A percentile compares a stretch with the other conserved stretches of the same genome.
phyloP scores from a whole-genome alignment of 2,888 invertebrate species.

The Dexiosoma caninum region DNA sequence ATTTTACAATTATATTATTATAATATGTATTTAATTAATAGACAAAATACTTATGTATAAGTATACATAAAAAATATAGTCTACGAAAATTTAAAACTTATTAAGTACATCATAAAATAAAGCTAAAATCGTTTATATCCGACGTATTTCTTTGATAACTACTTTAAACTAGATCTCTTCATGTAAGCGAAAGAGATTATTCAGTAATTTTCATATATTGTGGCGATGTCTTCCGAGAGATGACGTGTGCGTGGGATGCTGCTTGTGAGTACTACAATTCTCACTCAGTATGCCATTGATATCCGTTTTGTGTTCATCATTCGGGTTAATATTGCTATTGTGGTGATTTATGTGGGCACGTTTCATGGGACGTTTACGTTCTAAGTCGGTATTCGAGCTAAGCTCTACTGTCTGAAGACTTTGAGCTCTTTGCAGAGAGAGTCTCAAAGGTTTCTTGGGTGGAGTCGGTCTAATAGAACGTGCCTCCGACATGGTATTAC shows the following conservation, averaged over 20 bases:
- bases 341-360: conserved; percentile 73
- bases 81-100: background rate
- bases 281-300: conserved; percentile 71
- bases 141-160: conserved; percentile 16
- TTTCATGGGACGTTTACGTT: conserved; percentile 76
- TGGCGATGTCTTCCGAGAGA: conserved; percentile 76
- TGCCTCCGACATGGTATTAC: conserved; percentile 82
- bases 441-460: conserved; percentile 89
- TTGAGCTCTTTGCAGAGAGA: conserved; percentile 89
- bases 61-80: background rate
- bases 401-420: conserved; percentile 86
- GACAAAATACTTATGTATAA: background rate
- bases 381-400: conserved; percentile 70
- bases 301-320: conserved; percentile 56
- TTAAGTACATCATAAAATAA: conserved; percentile 11
- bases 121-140: conserved; percentile 29
- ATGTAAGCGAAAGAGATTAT: conserved; percentile 66
- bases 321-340: conserved; percentile 66
- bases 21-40: background rate
- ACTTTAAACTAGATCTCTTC: conserved; percentile 60
- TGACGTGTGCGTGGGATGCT: conserved; percentile 72
- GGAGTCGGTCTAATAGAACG: conserved; percentile 84
- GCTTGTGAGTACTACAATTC: conserved; percentile 64
- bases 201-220: conserved; percentile 72
- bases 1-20: conserved; percentile 19